Base-by-base conservation (phyloP, 2,113 vertebrate species). In the Equus przewalskii region DNA sequence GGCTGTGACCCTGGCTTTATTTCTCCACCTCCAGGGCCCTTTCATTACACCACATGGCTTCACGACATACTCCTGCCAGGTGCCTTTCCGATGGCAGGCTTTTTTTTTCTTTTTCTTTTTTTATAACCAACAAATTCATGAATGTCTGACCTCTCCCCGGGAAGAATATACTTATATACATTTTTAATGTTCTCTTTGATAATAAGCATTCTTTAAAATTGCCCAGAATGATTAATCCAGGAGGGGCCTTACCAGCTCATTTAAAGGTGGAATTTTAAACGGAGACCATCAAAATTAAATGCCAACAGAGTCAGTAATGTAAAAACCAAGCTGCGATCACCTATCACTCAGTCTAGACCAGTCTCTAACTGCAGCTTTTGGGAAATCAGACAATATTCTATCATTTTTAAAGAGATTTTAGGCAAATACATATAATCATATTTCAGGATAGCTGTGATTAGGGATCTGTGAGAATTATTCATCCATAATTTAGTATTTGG, bases 261-360 rank as follows among this genome's bases (percentile, higher is more conserved):
- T 76, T 62, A 72, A 83, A 70, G 33, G 54, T 16, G 5, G 36
- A 92, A 46, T 78, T 89, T 98, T 97, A 97, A 98, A 75, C 92
- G 30, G 56, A 98, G 94, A 96, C 8, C 11, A 96, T 92, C 89
- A 97, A 95, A 94, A 56, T 95, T 92, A 98, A 97, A 96, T 97
- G 98, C 82, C 62, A 95, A 98, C 78, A 96, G 79, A 28, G 73
- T 70, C 91, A 92, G 96, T 73, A 97, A 91, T 95, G 58, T 60
- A 92, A 82, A 76, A 79, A 95, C 89, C 75, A 76, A 89, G 70
- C 64, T 54, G 51, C 46, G 41, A 44, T 67, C 69, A 97, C 94
- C 54, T 94, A 94, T 96, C 54, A 93, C 92, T 97, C 49, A 97
- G 78, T 95, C 69, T 65, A 86, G 72, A 97, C 13, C 19, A 64